phyloP scores from a whole-genome alignment of 2,113 vertebrate species.

The Onychorhynchus coronatus region DNA sequence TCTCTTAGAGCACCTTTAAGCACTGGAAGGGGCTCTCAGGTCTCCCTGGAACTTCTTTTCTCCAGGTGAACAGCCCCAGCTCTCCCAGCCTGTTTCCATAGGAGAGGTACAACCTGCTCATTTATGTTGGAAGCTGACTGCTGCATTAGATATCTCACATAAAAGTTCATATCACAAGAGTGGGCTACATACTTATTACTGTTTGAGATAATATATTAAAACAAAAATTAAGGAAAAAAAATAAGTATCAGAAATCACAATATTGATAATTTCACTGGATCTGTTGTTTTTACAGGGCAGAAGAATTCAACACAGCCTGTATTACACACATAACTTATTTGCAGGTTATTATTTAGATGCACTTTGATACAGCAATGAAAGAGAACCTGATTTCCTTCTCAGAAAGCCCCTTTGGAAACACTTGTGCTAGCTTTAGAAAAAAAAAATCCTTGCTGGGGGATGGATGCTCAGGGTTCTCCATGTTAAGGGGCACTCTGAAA shows the following conservation, averaged over 20 bases:
- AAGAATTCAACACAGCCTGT: not conserved
- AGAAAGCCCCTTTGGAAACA: not conserved
- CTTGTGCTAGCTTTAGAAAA: not conserved
- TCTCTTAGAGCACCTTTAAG: not conserved
- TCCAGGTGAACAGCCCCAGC: not conserved
- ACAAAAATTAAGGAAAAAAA: not conserved
- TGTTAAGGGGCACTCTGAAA: constrained; percentile 26
- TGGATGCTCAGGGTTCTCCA: not conserved
- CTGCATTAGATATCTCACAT: no score
- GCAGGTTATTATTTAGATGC: not conserved
- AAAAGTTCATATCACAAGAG: not conserved
- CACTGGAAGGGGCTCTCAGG: not conserved
- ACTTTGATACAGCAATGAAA: not conserved
- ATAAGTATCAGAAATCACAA: not conserved
- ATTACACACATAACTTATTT: not conserved
- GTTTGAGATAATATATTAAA: not conserved
- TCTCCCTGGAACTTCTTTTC: not conserved
- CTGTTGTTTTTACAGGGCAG: not conserved
- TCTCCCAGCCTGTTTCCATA: not conserved
- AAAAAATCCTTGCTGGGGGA: not conserved
- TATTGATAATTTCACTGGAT: not conserved
- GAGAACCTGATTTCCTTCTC: not conserved
- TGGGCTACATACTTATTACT: not conserved
- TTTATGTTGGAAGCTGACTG: not conserved
- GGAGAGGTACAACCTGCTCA: not conserved